These are phyloP conservation scores for Theocolax elegans DNA, from an alignment of 1,140 invertebrate genomes.

Conservation along the genomic window DNA sequence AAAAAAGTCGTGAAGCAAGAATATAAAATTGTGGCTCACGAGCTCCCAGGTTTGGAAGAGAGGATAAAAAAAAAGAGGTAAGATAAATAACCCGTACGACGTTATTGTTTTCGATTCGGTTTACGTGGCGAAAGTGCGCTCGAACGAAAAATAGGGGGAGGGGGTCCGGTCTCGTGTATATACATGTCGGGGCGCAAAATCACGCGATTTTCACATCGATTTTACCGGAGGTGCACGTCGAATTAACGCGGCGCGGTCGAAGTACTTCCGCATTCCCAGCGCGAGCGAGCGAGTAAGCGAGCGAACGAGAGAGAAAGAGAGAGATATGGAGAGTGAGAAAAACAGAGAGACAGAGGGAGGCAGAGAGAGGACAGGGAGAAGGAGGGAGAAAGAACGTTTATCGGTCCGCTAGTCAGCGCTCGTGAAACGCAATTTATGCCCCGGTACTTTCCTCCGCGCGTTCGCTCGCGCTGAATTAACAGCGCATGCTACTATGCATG, in stretches of 20 bases:
- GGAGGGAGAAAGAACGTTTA: conserved; percentile 36
- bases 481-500: conserved; percentile 7
- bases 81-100: conserved; percentile 4
- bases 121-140: conserved; percentile 24
- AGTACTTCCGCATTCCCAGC: conserved; percentile 39
- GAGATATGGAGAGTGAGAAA: not conserved
- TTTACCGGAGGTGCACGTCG: conserved; percentile 26
- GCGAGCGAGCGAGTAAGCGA: not conserved
- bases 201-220: conserved; percentile 42
- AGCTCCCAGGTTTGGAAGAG: not conserved
- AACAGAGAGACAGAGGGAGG: not conserved
- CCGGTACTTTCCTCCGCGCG: conserved; percentile 27
- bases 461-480: conserved; percentile 35
- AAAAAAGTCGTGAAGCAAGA: conserved; percentile 4
- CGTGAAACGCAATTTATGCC: conserved; percentile 44
- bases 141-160: conserved; percentile 15
- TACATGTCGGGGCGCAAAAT: conserved; percentile 29
- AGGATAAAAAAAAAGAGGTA: not conserved
- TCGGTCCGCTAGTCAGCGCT: conserved; percentile 44
- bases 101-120: conserved; percentile 33
- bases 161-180: not conserved
- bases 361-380: conserved; percentile 1
- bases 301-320: too few relatives aligned
- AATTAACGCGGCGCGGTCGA: conserved; percentile 28
- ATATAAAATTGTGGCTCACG: conserved; percentile 21